Evolutionary conservation across 2,888 invertebrate genomes (phyloP).

Genomic region (Lagria hirta): DNA sequence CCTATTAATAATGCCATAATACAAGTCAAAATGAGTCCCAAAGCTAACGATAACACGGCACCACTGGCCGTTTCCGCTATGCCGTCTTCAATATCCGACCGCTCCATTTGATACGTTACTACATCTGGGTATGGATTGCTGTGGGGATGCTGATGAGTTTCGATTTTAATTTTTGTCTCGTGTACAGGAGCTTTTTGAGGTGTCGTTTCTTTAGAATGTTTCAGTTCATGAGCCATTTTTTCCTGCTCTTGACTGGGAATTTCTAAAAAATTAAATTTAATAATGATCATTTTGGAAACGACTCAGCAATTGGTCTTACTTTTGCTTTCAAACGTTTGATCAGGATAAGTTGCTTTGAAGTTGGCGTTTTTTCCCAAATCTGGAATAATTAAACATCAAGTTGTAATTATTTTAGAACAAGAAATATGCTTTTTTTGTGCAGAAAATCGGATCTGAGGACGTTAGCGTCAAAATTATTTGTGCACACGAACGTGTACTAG

Average conservation of each 20-base stretch:
- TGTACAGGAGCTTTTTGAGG: conserved; percentile 28
- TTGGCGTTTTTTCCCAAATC: conserved; percentile 2
- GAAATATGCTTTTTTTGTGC: too few species aligned
- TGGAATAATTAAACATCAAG: conserved; percentile 1
- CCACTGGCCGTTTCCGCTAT: conserved; percentile 73
- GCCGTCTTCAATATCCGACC: conserved; percentile 58
- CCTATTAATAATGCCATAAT: conserved; percentile 79
- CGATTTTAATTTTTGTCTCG: conserved; percentile 32
- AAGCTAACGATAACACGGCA: conserved; percentile 75
- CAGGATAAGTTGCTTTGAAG: conserved; percentile 8
- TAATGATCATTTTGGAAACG: background rate
- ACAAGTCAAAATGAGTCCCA: conserved; percentile 78
- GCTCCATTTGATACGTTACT: conserved; percentile 42
- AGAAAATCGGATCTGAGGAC: too few species aligned
- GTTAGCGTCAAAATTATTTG: too few species aligned
- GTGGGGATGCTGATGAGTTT: conserved; percentile 32
- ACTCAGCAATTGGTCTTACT: background rate
- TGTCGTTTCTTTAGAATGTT: conserved; percentile 46
- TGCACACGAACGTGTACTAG: too few species aligned
- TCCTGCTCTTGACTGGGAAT: conserved; percentile 48
- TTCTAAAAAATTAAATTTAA: conserved; percentile 26
- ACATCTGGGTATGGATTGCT: conserved; percentile 42
- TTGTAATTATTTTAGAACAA: too few species aligned
- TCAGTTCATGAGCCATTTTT: conserved; percentile 51
- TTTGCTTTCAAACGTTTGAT: conserved; percentile 6